Base-by-base conservation (phyloP, 2,797 vertebrate genomes). In the Squalus acanthias region DNA sequence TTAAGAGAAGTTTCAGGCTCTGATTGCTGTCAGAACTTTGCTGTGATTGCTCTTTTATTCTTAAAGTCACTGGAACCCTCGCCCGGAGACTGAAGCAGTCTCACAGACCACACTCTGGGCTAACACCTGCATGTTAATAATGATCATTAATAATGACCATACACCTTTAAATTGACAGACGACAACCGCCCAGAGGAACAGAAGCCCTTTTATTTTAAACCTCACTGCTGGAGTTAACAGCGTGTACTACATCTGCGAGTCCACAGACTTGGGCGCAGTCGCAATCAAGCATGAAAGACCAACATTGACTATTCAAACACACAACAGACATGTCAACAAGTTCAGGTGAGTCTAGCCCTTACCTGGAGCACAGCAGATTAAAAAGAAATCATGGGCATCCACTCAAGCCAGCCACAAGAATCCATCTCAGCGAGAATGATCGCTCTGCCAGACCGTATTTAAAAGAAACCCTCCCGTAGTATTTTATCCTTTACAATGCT, bases 381-480 rank as follows among this genome's bases (percentile, higher is more conserved):
- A 22, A 69, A 10, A 57, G 12, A 15, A 95, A 20, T 15, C 69
- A 72, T 4, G 13, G 26, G 0, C 0, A 4, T 72, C 46, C 67
- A 3, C 39, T 69, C 65, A 39, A 70, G 39, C 39, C 20, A 69
- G 53, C 70, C 29, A 33, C 29, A 13, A 33, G 57, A 96, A 97
- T 96, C 96, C 96, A 96, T 88, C 96, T 95, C 92, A 92, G 95
- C 69, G 96, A 96, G 82, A 85, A 22, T 91, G 74, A 53, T 57
- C 39, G 10, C 53, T 50, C n/a, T 74, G n/a, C 39, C 69, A 63
- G 46, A 85, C 79, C 39, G 50, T 33, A 67, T 91, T 15, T 0
- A 33, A 63, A n/a, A 57, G 53, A 3, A 57, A 88, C 26, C 3
- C 87, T 4, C 10, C 10, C 26, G 26, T 60, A 15, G 17, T 26